A percentile compares a stretch with the other conserved stretches of the same genome.
Evolutionary conservation across 2,888 invertebrate genomes (phyloP).

Genomic region (Scaeva pyrastri): DNA sequence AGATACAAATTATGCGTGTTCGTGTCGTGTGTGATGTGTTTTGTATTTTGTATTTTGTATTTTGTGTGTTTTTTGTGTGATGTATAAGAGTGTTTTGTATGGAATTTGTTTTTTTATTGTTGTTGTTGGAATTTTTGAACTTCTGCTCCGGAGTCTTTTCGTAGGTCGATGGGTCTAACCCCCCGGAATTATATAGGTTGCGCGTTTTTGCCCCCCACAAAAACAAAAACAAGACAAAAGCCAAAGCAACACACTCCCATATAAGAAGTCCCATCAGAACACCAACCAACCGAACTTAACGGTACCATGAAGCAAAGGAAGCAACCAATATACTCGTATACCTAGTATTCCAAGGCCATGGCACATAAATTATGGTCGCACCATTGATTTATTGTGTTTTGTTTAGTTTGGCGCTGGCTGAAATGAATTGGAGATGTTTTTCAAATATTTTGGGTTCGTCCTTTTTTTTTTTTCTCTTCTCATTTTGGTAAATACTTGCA

Average conservation of each 20-base stretch:
- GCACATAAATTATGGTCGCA: slow-evolving; percentile 62
- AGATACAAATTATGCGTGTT: slow-evolving; percentile 3
- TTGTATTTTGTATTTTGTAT: too few species aligned
- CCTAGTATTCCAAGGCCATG: slow-evolving; percentile 33
- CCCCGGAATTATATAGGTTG: slow-evolving; percentile 19
- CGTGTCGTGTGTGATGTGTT: background rate
- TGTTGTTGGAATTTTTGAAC: slow-evolving; percentile 30
- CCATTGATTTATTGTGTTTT: slow-evolving; percentile 65
- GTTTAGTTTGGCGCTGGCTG: slow-evolving; percentile 49
- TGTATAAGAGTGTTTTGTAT: background rate
- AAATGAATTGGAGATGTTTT: slow-evolving; percentile 64
- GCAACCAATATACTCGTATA: background rate
- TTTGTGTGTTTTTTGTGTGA: background rate
- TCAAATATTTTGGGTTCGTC: slow-evolving; percentile 41
- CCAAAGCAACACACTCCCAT: too few species aligned
- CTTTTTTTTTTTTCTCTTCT: background rate
- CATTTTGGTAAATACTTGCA: slow-evolving; percentile 53
- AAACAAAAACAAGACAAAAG: too few species aligned
- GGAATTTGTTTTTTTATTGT: background rate
- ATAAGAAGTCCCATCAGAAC: too few species aligned
- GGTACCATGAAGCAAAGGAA: background rate
- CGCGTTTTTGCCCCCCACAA: slow-evolving; percentile 30
- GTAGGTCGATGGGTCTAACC: slow-evolving; percentile 9
- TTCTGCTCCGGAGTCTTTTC: background rate
- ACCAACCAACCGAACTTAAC: background rate